These are phyloP conservation scores for Ormyrus thymus DNA, from an alignment of 2,888 invertebrate genomes.

Conservation along the genomic window DNA sequence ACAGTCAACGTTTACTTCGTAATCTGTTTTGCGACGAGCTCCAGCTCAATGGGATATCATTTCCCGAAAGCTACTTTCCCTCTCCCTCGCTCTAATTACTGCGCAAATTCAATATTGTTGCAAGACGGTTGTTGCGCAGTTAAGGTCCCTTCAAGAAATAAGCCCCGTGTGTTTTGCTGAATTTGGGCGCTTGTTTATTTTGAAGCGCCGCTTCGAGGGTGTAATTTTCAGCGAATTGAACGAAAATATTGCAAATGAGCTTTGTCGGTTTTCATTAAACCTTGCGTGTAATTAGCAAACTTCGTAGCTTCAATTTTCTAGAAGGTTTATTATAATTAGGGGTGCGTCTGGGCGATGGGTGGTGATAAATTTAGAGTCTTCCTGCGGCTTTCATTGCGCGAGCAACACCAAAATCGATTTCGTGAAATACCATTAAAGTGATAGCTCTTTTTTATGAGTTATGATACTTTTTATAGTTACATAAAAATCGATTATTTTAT, in stretches of 20 bases:
- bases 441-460: conserved; percentile 14
- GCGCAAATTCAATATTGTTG: conserved; percentile 16
- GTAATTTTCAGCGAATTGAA: too few relatives aligned
- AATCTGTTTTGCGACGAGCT: conserved; percentile 42
- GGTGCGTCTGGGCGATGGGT: too few relatives aligned
- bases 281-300: too few relatives aligned
- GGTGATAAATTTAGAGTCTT: not conserved
- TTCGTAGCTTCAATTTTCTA: too few relatives aligned
- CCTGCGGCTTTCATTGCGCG: not conserved
- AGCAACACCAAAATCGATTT: not conserved
- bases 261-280: too few relatives aligned
- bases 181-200: too few relatives aligned
- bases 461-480: not conserved
- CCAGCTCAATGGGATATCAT: conserved; percentile 14
- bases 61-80: conserved; percentile 1
- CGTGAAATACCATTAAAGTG: conserved; percentile 8
- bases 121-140: not conserved
- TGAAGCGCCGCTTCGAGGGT: too few relatives aligned
- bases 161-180: too few relatives aligned
- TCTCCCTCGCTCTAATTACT: not conserved
- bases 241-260: too few relatives aligned
- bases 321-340: too few relatives aligned
- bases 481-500: conserved; percentile 4
- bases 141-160: not conserved
- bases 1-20: conserved; percentile 46